Percentiles rank a stretch among this genome's conserved stretches.
These are phyloP conservation scores for Dendrolimus kikuchii DNA, from an alignment of 1,140 invertebrate species.

Conservation along the genomic window DNA sequence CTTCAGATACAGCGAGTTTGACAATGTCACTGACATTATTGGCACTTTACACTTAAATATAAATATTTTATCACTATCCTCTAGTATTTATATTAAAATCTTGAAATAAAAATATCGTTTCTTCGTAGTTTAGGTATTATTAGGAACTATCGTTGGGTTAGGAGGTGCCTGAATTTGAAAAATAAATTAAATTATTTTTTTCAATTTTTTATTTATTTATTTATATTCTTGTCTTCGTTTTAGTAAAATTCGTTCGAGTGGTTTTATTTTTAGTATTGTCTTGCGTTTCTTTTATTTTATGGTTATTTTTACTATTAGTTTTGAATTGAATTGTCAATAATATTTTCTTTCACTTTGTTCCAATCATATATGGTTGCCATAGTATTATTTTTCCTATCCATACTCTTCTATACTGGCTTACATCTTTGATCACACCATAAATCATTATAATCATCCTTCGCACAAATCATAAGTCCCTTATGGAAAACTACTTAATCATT, in stretches of 20 bases:
- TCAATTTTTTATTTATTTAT: constrained; percentile 6
- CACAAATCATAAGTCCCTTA: too few relatives aligned
- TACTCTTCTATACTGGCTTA: too few relatives aligned
- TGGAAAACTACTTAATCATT: too few relatives aligned
- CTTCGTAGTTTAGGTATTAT: constrained; percentile 65
- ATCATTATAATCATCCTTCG: too few relatives aligned
- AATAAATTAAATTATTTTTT: constrained; percentile 28
- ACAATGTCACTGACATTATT: constrained; percentile 60
- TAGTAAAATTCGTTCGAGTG: constrained; percentile 9
- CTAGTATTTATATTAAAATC: constrained; percentile 48
- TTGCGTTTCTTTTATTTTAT: too few relatives aligned
- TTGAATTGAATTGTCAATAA: too few relatives aligned
- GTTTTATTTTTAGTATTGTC: too few relatives aligned
- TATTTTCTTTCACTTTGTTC: too few relatives aligned
- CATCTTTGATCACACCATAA: too few relatives aligned
- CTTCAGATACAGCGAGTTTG: constrained; percentile 56
- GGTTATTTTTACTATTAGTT: too few relatives aligned
- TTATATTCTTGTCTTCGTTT: constrained; percentile 11
- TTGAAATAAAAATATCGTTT: constrained; percentile 61
- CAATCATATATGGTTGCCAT: too few relatives aligned
- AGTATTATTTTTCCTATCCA: too few relatives aligned
- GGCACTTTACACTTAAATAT: constrained; percentile 43
- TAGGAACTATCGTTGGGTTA: constrained; percentile 74
- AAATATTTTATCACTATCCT: constrained; percentile 46
- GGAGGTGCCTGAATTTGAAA: constrained; percentile 54